phyloP scores from a whole-genome alignment of 1,140 invertebrate species.

The Brachionus koreanus region DNA sequence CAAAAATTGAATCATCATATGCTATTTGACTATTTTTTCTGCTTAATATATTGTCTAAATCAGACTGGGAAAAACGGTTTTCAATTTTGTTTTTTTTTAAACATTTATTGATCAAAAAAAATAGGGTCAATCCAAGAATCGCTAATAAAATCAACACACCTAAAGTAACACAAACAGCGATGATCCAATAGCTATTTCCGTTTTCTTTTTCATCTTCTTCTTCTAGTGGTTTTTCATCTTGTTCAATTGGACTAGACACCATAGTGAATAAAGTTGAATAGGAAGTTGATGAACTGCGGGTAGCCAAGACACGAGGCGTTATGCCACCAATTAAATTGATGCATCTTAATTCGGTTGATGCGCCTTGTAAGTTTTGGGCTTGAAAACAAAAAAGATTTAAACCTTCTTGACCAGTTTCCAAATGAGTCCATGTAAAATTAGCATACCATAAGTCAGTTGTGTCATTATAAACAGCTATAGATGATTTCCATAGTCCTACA shows the following conservation, averaged over 20 bases:
- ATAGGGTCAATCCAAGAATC: background rate
- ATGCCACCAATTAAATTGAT: background rate
- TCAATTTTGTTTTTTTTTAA: background rate
- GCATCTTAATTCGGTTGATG: background rate
- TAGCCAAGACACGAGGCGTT: background rate
- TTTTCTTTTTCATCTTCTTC: background rate
- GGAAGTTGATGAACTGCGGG: background rate
- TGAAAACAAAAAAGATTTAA: background rate
- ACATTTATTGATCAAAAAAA: background rate
- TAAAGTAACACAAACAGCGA: background rate
- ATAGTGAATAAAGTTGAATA: background rate
- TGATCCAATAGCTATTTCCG: background rate
- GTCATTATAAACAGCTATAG: background rate
- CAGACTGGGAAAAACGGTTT: background rate
- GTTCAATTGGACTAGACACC: background rate
- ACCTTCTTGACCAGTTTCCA: background rate
- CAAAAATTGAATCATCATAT: background rate
- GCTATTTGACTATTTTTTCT: background rate
- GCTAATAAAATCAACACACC: background rate
- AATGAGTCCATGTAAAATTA: background rate
- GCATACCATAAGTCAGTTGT: background rate
- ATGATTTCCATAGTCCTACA: background rate
- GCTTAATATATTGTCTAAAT: background rate
- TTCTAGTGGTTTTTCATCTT: background rate
- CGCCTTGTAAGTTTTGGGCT: background rate